Evolutionary conservation across 2,888 invertebrate genomes (phyloP).

Genomic region (Drosophila monieri): DNA sequence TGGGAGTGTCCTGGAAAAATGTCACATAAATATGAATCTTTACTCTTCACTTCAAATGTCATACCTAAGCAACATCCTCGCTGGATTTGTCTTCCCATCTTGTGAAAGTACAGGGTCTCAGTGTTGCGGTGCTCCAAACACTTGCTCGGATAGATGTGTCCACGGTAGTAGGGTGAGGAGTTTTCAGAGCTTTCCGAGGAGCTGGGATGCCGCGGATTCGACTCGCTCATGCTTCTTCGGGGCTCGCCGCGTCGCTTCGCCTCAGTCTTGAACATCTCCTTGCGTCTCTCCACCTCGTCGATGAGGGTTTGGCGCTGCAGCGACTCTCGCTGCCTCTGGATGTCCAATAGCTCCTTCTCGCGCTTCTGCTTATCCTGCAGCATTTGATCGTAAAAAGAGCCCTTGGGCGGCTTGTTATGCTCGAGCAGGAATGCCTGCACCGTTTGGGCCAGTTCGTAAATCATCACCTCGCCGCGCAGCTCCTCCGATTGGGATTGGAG

Average conservation of each 20-base stretch:
- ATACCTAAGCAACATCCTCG: conserved; percentile 89
- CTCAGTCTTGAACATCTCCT: conserved; percentile 90
- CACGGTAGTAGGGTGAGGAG: conserved; percentile 83
- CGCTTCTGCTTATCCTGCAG: conserved; percentile 88
- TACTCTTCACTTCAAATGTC: neutral
- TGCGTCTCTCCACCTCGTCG: conserved; percentile 91
- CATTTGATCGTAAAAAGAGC: conserved; percentile 97
- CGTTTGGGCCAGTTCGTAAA: conserved; percentile 91
- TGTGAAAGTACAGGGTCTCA: conserved; percentile 85
- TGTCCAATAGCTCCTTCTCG: conserved; percentile 87
- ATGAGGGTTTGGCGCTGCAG: conserved; percentile 89
- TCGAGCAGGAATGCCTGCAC: conserved; percentile 91
- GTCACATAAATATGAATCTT: neutral
- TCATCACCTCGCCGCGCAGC: conserved; percentile 92
- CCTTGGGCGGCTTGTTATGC: conserved; percentile 91
- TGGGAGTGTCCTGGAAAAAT: conserved; percentile 87
- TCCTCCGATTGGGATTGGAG: conserved; percentile 86
- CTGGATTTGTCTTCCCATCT: conserved; percentile 87
- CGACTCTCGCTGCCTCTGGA: conserved; percentile 87
- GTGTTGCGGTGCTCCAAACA: conserved; percentile 85
- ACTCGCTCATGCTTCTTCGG: conserved; percentile 85
- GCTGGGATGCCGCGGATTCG: conserved; percentile 84
- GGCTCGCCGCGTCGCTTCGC: conserved; percentile 85
- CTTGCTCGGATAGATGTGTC: conserved; percentile 79
- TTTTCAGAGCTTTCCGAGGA: conserved; percentile 86